phyloP scores from a whole-genome alignment of 1,140 invertebrate genomes.

The Neodiprion fabricii region DNA sequence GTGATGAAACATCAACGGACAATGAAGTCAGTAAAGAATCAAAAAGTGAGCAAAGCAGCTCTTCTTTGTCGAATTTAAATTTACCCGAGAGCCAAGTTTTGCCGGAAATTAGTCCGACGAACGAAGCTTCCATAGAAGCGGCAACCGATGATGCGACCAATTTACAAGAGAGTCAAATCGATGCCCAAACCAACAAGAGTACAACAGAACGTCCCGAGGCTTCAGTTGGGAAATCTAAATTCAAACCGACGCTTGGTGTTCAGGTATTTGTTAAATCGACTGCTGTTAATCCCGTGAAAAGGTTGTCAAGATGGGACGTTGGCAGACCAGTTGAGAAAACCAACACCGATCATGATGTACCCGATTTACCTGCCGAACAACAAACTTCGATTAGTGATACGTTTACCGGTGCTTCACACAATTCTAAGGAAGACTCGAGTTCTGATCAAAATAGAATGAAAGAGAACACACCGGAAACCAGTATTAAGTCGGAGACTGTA shows the following conservation, averaged over 20 bases:
- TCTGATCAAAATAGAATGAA: too few relatives aligned
- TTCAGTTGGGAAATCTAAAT: conserved; percentile 37
- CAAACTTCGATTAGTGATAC: background rate
- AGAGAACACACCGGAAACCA: background rate
- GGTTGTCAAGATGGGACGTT: conserved; percentile 62
- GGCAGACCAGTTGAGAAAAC: conserved; percentile 47
- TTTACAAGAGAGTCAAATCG: conserved; percentile 38
- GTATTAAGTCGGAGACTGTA: background rate
- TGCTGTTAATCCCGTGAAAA: conserved; percentile 41
- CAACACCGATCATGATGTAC: conserved; percentile 32
- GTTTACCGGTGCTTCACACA: background rate
- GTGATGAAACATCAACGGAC: conserved; percentile 44
- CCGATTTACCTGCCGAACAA: background rate
- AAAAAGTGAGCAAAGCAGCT: conserved; percentile 42
- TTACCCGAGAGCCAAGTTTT: conserved; percentile 45
- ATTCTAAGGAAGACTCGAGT: background rate
- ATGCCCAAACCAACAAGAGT: conserved; percentile 32
- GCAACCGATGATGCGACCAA: background rate
- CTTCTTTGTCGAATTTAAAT: conserved; percentile 27
- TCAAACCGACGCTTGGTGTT: conserved; percentile 55
- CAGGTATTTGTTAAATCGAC: conserved; percentile 49
- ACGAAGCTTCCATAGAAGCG: conserved; percentile 44
- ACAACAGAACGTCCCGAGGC: conserved; percentile 42
- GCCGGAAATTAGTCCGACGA: conserved; percentile 46
- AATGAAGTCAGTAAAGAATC: conserved; percentile 49